These are phyloP conservation scores for Dryadula phaetusa DNA, from an alignment of 2,888 invertebrate genomes.

Conservation along the genomic window DNA sequence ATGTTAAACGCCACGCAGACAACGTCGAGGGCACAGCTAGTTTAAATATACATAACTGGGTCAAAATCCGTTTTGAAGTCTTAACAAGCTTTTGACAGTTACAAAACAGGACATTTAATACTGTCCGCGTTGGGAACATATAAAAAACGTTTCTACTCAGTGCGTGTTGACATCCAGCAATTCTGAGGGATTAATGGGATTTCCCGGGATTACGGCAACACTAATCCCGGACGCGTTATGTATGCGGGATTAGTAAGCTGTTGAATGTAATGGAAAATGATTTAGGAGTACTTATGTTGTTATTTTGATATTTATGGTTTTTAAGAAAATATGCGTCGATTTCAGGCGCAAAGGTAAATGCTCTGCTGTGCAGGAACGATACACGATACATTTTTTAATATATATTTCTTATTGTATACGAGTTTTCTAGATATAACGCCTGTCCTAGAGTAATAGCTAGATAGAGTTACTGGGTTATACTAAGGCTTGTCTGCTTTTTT, in stretches of 20 bases:
- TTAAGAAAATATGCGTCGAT: neutral
- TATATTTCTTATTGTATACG: no score
- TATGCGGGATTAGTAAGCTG: slow-evolving; percentile 11
- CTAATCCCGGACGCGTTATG: slow-evolving; percentile 34
- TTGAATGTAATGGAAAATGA: slow-evolving; percentile 19
- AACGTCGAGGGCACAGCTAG: no score
- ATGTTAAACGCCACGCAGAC: no score
- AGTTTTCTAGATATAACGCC: no score
- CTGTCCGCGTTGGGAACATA: neutral
- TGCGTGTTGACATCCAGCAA: slow-evolving; percentile 30
- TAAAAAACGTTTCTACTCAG: slow-evolving; percentile 13
- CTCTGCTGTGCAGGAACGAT: no score
- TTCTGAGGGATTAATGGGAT: slow-evolving; percentile 30
- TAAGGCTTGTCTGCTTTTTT: no score
- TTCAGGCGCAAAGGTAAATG: no score
- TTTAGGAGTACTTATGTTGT: neutral
- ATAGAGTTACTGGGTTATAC: no score
- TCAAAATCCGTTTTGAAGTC: neutral
- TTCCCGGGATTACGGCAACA: slow-evolving; percentile 30
- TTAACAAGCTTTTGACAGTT: neutral
- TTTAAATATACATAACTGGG: neutral
- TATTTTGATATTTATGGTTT: neutral
- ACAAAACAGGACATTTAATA: neutral
- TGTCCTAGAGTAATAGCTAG: no score
- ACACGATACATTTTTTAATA: no score